phyloP scores from a whole-genome alignment of 2,888 invertebrate genomes.

The Biston stratarius region DNA sequence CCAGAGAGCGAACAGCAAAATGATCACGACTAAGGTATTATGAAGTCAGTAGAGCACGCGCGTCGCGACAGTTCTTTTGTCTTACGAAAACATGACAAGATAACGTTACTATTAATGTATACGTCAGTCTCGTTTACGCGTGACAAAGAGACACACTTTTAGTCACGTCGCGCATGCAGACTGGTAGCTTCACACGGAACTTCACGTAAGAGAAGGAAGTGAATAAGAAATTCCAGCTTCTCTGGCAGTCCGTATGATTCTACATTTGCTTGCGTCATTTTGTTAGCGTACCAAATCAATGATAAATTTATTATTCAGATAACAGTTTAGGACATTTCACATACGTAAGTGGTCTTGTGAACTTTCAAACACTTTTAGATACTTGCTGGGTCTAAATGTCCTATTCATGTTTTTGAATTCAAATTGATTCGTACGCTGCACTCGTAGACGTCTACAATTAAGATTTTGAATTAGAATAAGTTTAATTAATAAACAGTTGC shows the following conservation, averaged over 20 bases:
- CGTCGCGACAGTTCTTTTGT: neutral
- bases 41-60: neutral
- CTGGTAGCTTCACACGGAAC: neutral
- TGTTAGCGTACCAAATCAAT: neutral
- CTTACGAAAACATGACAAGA: neutral
- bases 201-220: neutral
- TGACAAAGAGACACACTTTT: neutral
- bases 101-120: neutral
- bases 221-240: neutral
- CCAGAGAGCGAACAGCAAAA: conserved; percentile 83
- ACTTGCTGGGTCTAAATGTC: too few species aligned
- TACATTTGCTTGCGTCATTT: neutral
- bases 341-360: too few species aligned
- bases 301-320: neutral
- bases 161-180: neutral
- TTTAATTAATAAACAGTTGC: conserved; percentile 9
- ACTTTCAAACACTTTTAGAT: too few species aligned
- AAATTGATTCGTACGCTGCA: conserved; percentile 1
- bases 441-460: conserved; percentile 27
- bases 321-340: too few species aligned
- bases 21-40: conserved; percentile 72
- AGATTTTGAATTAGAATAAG: neutral
- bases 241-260: neutral
- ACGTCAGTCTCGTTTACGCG: neutral
- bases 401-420: neutral